Evolutionary conservation across 2,888 invertebrate species (phyloP), one percentile per base, ranked within the genome.

Genomic region (Dynastes maya): DNA sequence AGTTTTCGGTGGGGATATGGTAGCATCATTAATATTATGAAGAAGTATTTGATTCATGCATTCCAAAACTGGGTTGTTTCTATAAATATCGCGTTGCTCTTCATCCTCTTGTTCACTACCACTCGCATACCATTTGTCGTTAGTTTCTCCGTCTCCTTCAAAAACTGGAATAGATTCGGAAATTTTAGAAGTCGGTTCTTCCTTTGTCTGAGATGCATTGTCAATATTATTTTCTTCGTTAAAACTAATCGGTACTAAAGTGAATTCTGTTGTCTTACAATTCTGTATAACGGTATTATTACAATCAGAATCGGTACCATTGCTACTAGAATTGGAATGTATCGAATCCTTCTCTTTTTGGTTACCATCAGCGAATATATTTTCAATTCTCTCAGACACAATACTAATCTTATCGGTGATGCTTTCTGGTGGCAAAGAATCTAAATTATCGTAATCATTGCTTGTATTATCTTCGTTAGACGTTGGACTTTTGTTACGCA

Each of bases 11-110:
- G 89, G 89, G 0, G 89, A 88, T 81, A 84, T 86, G 58, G 87
- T 82, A 0, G 85, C 78, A 79, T 91, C 91, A 79, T 91, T 91
- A 84, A 91, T 91, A 86, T 96, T 95, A 83, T 95, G 94, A 45
- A 96, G 88, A 55, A 96, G 89, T 83, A 96, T 96, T 88, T 95
- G 96, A 89, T 96, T 96, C 82, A 96, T 95, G 85, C 96, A 96
- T 88, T 96, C 96, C 71, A 96, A 88, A 6, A 96, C 96, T 0
- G 96, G 96, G 88, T 96, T 96, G 82, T 95, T 95, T 86, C 94
- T 92, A 82, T 94, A 94, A 82, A 93, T 92, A 85, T 93, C 93
- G 85, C 91, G 91, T 29, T 92, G 91, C 80, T 93, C 92, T 78
- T 93, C 92, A 80, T 93, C 92, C 85, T 95, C 95, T 64, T 93